Evolutionary conservation across 2,113 vertebrate genomes (phyloP).

Genomic region (Cinclus cinclus): DNA sequence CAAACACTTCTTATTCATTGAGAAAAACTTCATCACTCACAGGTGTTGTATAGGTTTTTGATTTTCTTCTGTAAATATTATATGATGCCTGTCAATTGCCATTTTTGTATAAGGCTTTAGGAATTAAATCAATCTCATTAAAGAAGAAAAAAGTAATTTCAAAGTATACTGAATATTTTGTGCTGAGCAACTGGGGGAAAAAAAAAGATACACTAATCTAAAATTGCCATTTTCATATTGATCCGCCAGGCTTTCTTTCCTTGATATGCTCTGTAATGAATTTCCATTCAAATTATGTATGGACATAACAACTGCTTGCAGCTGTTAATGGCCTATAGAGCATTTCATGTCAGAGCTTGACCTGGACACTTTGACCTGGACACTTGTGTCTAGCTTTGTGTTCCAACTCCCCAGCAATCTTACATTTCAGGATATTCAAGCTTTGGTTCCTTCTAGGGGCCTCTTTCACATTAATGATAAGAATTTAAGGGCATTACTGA

Average conservation of each 20-base stretch:
- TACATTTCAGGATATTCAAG: neutral
- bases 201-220: neutral
- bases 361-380: neutral
- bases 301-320: neutral
- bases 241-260: neutral
- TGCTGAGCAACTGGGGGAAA: neutral
- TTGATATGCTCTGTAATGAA: neutral
- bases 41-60: constrained; percentile 8
- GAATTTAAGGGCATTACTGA: neutral
- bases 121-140: constrained; percentile 40
- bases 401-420: neutral
- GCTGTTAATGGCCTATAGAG: neutral
- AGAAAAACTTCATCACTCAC: neutral
- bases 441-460: neutral
- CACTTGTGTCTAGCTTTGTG: neutral
- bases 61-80: constrained; percentile 31
- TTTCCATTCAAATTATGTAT: neutral
- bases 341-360: neutral
- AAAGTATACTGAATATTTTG: neutral
- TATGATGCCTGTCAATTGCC: neutral
- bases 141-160: constrained; percentile 44
- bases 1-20: neutral
- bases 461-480: neutral
- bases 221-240: constrained; percentile 3
- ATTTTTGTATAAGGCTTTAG: neutral